A percentile compares a stretch with the other conserved stretches of the same genome.
These are phyloP conservation scores for Onychorhynchus coronatus DNA, from an alignment of 2,113 vertebrate genomes.

Conservation along the genomic window DNA sequence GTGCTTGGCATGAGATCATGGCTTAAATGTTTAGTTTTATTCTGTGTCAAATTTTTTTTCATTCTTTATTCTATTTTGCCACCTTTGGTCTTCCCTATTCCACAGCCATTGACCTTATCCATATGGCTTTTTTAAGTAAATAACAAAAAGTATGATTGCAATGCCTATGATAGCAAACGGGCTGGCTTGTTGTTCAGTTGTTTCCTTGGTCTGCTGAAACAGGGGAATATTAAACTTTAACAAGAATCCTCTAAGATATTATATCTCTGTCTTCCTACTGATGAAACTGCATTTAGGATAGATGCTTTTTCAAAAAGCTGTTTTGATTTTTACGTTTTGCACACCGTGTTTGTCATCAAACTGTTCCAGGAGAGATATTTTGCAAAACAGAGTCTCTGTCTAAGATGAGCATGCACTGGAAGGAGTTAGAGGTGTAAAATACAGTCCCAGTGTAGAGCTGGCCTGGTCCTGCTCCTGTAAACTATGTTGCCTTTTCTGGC, in stretches of 20 bases:
- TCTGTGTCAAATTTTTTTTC: background rate
- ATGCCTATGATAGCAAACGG: background rate
- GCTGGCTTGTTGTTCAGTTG: fast-evolving
- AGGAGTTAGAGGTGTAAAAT: background rate
- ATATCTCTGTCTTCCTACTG: fast-evolving
- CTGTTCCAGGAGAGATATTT: background rate
- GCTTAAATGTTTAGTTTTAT: background rate
- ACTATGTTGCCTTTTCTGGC: background rate
- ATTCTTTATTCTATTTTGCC: background rate
- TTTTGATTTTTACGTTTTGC: background rate
- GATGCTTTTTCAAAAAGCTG: background rate
- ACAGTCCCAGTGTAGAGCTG: background rate
- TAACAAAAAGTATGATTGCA: background rate
- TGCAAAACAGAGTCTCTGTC: background rate
- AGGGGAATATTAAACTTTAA: background rate
- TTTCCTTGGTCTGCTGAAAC: background rate
- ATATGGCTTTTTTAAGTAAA: background rate
- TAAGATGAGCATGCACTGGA: background rate
- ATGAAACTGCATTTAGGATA: background rate
- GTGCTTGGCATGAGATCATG: background rate
- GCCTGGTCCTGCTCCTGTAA: background rate
- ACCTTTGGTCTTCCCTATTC: background rate
- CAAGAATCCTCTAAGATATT: background rate
- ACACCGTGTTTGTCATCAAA: background rate
- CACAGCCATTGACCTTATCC: background rate